A percentile compares a stretch with the other conserved stretches of the same genome.
Evolutionary conservation across 2,113 vertebrate species (phyloP).

Genomic region (Pseudonaja textilis): DNA sequence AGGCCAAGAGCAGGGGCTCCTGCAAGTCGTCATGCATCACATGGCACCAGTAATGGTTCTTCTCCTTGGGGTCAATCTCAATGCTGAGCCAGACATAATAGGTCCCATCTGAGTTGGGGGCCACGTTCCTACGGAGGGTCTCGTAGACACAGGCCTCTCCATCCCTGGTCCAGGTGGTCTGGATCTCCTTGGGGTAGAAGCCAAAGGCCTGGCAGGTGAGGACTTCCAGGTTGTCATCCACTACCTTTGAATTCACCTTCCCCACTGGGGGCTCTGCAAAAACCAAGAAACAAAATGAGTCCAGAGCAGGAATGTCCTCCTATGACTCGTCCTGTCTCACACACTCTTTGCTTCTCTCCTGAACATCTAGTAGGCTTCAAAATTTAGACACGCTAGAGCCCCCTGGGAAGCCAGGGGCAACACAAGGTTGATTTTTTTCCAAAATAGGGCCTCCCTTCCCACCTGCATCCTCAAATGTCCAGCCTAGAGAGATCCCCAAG

Average conservation of each 20-base stretch:
- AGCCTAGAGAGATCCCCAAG: background rate
- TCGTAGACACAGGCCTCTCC: rapidly evolving
- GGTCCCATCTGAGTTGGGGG: background rate
- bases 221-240: background rate
- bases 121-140: background rate
- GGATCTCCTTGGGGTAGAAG: background rate
- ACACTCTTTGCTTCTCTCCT: background rate
- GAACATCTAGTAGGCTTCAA: background rate
- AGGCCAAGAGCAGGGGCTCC: background rate
- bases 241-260: background rate
- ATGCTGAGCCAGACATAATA: background rate
- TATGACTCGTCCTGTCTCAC: background rate
- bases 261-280: background rate
- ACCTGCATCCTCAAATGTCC: background rate
- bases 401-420: background rate
- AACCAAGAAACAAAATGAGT: background rate
- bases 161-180: background rate
- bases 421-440: background rate
- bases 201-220: background rate
- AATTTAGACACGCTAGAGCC: background rate
- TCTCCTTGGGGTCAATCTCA: background rate
- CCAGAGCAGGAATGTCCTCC: background rate
- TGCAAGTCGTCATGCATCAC: background rate
- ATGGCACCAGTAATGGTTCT: background rate
- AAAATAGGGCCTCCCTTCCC: background rate